Base-by-base conservation (phyloP, 2,797 vertebrate species). In the Pseudotriccus pelzelni region DNA sequence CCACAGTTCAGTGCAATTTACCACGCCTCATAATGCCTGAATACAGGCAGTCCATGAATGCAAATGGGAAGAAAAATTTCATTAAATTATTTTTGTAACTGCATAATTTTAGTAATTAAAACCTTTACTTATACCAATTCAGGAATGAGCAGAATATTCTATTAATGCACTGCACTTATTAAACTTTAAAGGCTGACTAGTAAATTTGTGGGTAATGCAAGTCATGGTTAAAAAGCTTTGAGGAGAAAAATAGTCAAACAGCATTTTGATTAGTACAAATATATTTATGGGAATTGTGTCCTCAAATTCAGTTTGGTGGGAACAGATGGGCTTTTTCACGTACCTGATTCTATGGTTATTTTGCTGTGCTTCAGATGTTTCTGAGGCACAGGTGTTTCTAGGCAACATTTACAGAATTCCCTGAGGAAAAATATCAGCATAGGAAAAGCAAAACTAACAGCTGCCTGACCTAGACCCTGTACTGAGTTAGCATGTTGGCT, bases 41-140 rank as follows among this genome's bases (percentile, higher is more conserved):
- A 30, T 27, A 90, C 69, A 92, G 63, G 58, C 91, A 70, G 82
- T 62, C 75, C 39, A 24, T 92, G 97, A 96, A 97, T 96, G 77
- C 91, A 97, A 97, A 97, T 95, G 78, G 72, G 90, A 96, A 52
- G 78, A 95, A 96, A 89, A 90, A 94, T 94, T 96, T 96, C 88
- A 95, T 96, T 96, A 97, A 92, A 97, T 97, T 86, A 93, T 96
- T 91, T 96, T 91, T 94, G 95, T 70, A 96, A 94, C 91, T 87
- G 91, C 95, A 87, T 97, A 92, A 96, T 98, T 96, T 96, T 73
- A 91, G 92, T 96, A 97, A 98, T 97, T 97, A 97, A 97, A 97
- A 95, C 89, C 93, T 94, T 97, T 94, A 81, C 93, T 97, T 96
- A 95, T 90, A 92, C 47, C 46, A 22, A 66, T 93, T 87, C 89